Percentiles rank a stretch among this genome's conserved stretches.
These are phyloP conservation scores for Parasteatoda lunata DNA, from an alignment of 2,888 invertebrate species.

Conservation along the genomic window DNA sequence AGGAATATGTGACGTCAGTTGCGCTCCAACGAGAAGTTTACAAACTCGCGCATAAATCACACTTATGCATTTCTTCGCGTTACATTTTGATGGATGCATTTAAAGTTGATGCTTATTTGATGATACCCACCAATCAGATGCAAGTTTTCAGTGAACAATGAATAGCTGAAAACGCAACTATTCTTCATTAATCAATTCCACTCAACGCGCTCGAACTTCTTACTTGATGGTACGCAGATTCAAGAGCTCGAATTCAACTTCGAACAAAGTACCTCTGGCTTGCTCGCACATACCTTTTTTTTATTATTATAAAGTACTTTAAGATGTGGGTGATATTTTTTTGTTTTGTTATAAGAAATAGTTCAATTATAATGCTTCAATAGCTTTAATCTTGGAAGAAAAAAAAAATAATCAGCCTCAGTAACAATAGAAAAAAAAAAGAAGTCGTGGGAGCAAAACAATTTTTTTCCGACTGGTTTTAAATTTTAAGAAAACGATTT, in stretches of 20 bases:
- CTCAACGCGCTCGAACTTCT: background rate
- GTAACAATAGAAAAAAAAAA: background rate
- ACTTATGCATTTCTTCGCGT: slow-evolving; percentile 23
- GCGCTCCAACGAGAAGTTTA: slow-evolving; percentile 12
- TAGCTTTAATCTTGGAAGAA: background rate
- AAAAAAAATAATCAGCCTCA: background rate
- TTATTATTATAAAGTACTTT: too few relatives aligned
- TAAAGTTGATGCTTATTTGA: slow-evolving; percentile 16
- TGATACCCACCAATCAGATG: slow-evolving; percentile 27
- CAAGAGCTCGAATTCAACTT: background rate
- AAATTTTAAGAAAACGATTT: too few relatives aligned
- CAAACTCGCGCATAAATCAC: slow-evolving; percentile 39
- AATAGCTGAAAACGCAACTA: slow-evolving; percentile 40
- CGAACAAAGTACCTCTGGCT: background rate
- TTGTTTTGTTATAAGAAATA: background rate
- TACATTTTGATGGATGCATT: slow-evolving; percentile 30
- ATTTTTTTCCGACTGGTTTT: too few relatives aligned
- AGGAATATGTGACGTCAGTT: slow-evolving; percentile 1
- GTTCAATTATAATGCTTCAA: slow-evolving; percentile 2
- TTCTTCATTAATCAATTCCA: slow-evolving; percentile 15
- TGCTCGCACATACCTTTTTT: too few relatives aligned
- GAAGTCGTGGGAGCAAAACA: background rate
- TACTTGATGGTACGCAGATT: background rate
- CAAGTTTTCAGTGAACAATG: slow-evolving; percentile 41
- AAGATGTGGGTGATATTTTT: too few relatives aligned